Base-by-base conservation (phyloP, 2,113 vertebrate species). In the Colaptes auratus region DNA sequence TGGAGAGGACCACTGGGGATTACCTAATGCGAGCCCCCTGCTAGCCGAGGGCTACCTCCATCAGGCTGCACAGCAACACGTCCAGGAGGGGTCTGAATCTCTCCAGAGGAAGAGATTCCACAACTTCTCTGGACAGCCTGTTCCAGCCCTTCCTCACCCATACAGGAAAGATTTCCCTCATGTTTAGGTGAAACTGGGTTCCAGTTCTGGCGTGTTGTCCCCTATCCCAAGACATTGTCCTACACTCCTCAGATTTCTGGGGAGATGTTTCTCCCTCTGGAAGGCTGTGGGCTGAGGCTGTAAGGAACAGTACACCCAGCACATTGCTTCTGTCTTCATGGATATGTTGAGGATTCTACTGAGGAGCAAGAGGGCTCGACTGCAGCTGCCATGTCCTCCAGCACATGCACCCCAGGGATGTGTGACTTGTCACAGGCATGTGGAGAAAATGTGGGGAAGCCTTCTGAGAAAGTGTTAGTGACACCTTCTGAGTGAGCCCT, bases 311-410 rank as follows among this genome's bases (percentile, higher is more conserved):
- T 23, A 44, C 2, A 2, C 16, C 20, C 39, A 83, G 24, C 48
- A 48, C 0, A 6, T 9, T 55, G 13, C 24, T 70, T 24, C 70
- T 73, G 9, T 10, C 69, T 27, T 17, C 8, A 2, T 5, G 36
- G 15, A 6, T 4, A 0, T 9, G 4, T 14, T 16, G 65, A 12
- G 42, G 44, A 39, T 46, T 74, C 46, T 59, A 31, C 33, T 3
- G 39, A 73, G n/a, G 50, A 82, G 11, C 0, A 9, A 65, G 80
- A 24, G 35, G 2, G 35, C 7, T 39, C 0, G 0, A 11, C 3
- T 60, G 28, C 21, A 82, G 21, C 39, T 0, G 0, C 36, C 9
- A 0, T 52, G 10, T 48, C 61, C 33, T 5, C 31, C 50, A 69
- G 25, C 50, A 66, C n/a, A 6, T 0, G 3, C 8, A 42, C 46